Evolutionary conservation across 37 sponge, comb jelly and placozoan genomes (phyloP).

Genomic region (Bolinopsis microptera): DNA sequence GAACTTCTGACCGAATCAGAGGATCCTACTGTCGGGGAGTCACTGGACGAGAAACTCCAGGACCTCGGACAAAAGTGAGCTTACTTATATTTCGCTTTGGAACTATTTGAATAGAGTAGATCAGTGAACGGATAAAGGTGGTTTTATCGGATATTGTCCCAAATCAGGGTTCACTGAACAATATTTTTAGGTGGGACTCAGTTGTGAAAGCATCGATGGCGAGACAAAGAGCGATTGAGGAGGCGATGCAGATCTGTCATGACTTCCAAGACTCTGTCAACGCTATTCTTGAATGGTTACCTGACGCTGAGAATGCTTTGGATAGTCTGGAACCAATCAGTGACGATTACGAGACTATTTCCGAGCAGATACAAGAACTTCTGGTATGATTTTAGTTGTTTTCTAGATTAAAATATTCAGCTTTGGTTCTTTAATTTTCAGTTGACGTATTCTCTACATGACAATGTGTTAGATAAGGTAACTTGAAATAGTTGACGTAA

Average conservation of each 20-base stretch:
- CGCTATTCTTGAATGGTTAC: conserved; percentile 77
- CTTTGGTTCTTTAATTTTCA: no score
- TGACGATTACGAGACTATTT: conserved; percentile 72
- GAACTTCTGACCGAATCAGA: conserved; percentile 71
- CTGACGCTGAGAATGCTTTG: conserved; percentile 76
- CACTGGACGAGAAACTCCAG: conserved; percentile 72
- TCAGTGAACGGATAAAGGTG: no score
- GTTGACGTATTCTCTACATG: no score
- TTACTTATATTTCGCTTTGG: no score
- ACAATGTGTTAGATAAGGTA: no score
- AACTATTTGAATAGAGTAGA: no score
- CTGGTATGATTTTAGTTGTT: neutral
- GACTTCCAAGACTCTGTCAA: conserved; percentile 79
- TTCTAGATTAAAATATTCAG: no score
- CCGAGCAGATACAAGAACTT: conserved; percentile 72
- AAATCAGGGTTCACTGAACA: no score
- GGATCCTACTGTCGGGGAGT: conserved; percentile 74
- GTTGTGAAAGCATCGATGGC: conserved; percentile 49
- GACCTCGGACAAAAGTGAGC: conserved; percentile 75
- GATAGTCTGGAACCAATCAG: conserved; percentile 76
- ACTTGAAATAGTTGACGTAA: no score
- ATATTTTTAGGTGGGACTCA: conserved; percentile 40
- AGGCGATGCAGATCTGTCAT: conserved; percentile 64
- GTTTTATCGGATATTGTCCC: no score
- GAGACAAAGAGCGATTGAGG: conserved; percentile 70